A percentile compares a stretch with the other conserved stretches of the same genome.
Evolutionary conservation across 2,113 vertebrate species (phyloP).

Genomic region (Dasypus novemcinctus): DNA sequence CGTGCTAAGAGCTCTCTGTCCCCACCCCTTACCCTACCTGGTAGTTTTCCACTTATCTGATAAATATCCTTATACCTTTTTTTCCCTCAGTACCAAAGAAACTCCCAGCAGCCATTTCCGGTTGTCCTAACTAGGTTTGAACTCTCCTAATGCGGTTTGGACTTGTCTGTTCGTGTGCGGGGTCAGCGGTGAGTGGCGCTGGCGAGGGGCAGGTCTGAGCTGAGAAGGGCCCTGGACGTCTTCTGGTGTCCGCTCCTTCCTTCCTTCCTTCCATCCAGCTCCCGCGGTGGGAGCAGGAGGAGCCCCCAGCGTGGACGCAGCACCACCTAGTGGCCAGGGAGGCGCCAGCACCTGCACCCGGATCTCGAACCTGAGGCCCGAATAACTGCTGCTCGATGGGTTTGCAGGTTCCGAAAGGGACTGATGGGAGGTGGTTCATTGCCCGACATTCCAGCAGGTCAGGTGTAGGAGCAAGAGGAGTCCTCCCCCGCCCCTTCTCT

Average conservation of each 20-base stretch:
- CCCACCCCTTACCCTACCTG: neutral
- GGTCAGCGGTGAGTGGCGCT: neutral
- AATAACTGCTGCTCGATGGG: neutral
- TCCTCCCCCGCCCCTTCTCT: neutral
- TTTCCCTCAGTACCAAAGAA: neutral
- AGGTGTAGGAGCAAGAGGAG: neutral
- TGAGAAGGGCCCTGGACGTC: neutral
- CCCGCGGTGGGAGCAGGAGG: neutral
- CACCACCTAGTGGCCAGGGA: constrained; percentile 41
- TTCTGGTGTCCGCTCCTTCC: neutral
- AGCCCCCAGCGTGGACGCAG: neutral
- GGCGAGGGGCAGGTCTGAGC: neutral
- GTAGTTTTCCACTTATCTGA: neutral
- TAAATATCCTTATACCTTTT: neutral
- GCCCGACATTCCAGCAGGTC: neutral
- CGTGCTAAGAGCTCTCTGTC: neutral
- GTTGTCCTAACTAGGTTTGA: neutral
- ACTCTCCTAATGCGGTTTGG: neutral
- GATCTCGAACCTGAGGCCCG: neutral
- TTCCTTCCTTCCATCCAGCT: neutral
- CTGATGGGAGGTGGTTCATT: neutral
- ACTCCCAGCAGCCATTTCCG: neutral
- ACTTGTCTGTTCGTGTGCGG: neutral
- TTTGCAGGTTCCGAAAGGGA: neutral
- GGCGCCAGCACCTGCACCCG: neutral